A percentile compares a stretch with the other conserved stretches of the same genome.
Conservation (phyloP, 2,888 invertebrate genomes). For the Sphecodes monilicornis region DNA sequence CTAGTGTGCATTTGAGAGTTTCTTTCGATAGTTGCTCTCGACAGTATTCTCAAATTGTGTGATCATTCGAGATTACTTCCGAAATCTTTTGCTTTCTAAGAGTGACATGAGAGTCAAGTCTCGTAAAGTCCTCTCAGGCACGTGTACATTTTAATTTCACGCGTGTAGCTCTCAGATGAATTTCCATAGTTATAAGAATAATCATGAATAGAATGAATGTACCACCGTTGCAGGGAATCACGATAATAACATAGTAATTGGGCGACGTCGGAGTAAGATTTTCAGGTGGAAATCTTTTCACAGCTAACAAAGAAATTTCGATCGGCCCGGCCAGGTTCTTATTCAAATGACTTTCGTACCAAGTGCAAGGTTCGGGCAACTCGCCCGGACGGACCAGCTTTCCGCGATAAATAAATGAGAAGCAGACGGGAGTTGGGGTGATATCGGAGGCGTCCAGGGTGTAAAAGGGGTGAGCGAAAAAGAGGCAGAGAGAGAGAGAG, state of each 20-base stretch:
- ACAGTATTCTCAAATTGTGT: too few relatives aligned
- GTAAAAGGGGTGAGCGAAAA: neutral
- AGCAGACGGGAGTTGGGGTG: neutral
- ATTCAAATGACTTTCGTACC: conserved; percentile 14
- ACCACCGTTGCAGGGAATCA: neutral
- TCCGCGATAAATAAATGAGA: conserved; percentile 23
- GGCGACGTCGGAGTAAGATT: neutral
- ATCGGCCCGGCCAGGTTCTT: neutral
- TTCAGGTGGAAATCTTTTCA: neutral
- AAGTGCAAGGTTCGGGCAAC: conserved; percentile 3
- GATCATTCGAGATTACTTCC: too few relatives aligned
- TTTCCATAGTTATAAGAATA: too few relatives aligned
- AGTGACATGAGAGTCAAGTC: too few relatives aligned
- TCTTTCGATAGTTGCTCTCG: too few relatives aligned
- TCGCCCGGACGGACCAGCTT: conserved; percentile 1
- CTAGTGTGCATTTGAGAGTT: too few relatives aligned
- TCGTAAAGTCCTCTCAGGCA: too few relatives aligned
- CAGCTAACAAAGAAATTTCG: neutral
- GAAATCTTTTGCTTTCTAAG: too few relatives aligned
- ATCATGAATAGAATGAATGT: too few relatives aligned
- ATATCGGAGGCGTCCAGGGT: neutral
- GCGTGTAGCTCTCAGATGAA: too few relatives aligned
- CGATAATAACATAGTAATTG: neutral
- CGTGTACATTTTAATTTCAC: too few relatives aligned
- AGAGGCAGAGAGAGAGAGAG: neutral